Conservation (phyloP, 2,797 vertebrate genomes). For the Podarcis siculus region DNA sequence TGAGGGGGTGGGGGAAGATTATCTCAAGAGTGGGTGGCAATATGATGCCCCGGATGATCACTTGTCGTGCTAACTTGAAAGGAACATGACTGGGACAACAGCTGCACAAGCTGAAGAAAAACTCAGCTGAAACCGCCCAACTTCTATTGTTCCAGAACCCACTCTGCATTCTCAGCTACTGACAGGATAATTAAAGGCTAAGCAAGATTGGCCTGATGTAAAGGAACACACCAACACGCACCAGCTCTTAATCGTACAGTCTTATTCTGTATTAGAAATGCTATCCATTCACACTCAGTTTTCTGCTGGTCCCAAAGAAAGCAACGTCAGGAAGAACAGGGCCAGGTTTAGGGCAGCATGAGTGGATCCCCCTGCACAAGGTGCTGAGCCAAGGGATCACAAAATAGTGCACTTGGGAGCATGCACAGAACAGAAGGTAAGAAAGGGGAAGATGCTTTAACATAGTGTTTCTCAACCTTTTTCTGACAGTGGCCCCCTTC, state of each 20-base stretch:
- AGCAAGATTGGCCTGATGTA: not conserved
- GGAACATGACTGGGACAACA: not conserved
- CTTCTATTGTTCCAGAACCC: not conserved
- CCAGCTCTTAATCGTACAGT: not conserved
- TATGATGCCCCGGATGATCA: constrained; percentile 29
- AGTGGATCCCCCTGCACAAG: too few relatives aligned
- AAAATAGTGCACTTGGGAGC: too few relatives aligned
- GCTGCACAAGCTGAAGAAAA: not conserved
- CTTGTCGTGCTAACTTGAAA: constrained; percentile 35
- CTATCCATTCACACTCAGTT: not conserved
- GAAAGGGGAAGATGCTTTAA: too few relatives aligned
- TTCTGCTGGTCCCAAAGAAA: not conserved
- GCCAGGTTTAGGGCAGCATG: too few relatives aligned
- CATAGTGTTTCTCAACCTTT: too few relatives aligned
- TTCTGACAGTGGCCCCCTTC: too few relatives aligned
- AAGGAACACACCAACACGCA: not conserved
- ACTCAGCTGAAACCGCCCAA: not conserved
- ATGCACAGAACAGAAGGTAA: too few relatives aligned
- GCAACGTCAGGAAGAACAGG: too few relatives aligned
- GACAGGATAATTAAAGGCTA: not conserved
- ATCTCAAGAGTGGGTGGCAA: constrained; percentile 43
- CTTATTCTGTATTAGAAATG: not conserved
- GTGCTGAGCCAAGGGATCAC: too few relatives aligned
- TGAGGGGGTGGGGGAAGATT: not conserved
- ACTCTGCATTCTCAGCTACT: not conserved